Evolutionary conservation across 1,140 invertebrate species (phyloP), one percentile per base, ranked within the genome.

Genomic region (Diprion similis): DNA sequence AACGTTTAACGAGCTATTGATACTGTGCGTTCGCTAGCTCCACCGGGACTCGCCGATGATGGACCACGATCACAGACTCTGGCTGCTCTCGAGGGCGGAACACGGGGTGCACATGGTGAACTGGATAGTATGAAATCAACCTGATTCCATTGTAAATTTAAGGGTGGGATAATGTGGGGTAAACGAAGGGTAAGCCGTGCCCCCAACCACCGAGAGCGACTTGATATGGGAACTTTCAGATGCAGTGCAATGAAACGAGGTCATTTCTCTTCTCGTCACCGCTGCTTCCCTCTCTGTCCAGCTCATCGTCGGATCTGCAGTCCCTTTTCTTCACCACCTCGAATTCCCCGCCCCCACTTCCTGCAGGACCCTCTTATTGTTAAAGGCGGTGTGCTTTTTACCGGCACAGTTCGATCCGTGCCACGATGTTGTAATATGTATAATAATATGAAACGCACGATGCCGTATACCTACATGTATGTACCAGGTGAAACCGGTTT

Each of bases 1-100:
- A 79, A 73, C 75, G 73, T 85, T 87, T 86, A 87, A 87, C 84
- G 85, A 87, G 85, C 84, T 85, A 87, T 86, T 87, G 85, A 87
- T 87, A 86, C 80, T 75, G 80, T 74, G 75, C 75, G 78, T 74
- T 71, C 75, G 37, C 47, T 66, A 72, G 51, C 45, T 9, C 51
- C 51, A 9, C 51, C 11, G 51, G 51, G 51, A 59, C 51, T 59
- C 51, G 51, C 0, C 24, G 24, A 37, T 37, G 24, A 37, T 37
- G 6, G 24, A 37, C 24, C 24, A 37, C 24, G 24, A 37, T 37
- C 24, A 4, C 24, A 37, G 0, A 37, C 2, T 6, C 24, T 37
- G 24, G 0, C 24, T 37, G 24, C 24, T 37, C 24, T 37, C 24
- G 24, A 37, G 24, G 24, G 24, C 24, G 24, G 6, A 37, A 37